Evolutionary conservation across 1,140 invertebrate species (phyloP).

Genomic region (Rhagoletis pomonella): DNA sequence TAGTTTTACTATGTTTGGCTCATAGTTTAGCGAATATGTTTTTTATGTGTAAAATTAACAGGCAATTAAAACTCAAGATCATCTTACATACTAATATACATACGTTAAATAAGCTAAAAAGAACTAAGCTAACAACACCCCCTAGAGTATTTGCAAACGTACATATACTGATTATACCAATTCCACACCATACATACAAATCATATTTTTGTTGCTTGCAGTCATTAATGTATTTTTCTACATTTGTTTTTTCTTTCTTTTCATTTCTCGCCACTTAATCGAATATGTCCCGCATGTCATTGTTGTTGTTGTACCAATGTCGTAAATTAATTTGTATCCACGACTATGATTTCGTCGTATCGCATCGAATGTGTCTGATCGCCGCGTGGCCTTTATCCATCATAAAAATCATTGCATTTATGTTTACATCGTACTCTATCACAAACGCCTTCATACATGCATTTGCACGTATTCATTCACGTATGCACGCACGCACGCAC

Average conservation of each 20-base stretch:
- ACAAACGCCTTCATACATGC: neutral
- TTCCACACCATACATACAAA: too few relatives aligned
- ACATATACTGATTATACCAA: slow-evolving; percentile 7
- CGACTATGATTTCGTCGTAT: neutral
- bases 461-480: too few relatives aligned
- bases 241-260: slow-evolving; percentile 1
- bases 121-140: too few relatives aligned
- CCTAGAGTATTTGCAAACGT: too few relatives aligned
- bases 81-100: too few relatives aligned
- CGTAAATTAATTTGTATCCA: neutral
- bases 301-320: slow-evolving; percentile 21
- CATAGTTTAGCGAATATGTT: too few relatives aligned
- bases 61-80: too few relatives aligned
- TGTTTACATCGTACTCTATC: neutral
- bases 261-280: neutral
- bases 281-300: slow-evolving; percentile 10
- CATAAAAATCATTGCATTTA: neutral
- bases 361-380: neutral
- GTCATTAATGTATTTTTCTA: slow-evolving; percentile 26
- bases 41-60: too few relatives aligned
- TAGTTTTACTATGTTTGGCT: too few relatives aligned
- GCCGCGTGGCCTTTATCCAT: neutral
- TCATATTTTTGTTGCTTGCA: slow-evolving; percentile 36
- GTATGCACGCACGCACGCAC: slow-evolving; percentile 14
- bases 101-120: too few relatives aligned